Base-by-base conservation (phyloP, 2,113 vertebrate genomes). In the Euleptes europaea region DNA sequence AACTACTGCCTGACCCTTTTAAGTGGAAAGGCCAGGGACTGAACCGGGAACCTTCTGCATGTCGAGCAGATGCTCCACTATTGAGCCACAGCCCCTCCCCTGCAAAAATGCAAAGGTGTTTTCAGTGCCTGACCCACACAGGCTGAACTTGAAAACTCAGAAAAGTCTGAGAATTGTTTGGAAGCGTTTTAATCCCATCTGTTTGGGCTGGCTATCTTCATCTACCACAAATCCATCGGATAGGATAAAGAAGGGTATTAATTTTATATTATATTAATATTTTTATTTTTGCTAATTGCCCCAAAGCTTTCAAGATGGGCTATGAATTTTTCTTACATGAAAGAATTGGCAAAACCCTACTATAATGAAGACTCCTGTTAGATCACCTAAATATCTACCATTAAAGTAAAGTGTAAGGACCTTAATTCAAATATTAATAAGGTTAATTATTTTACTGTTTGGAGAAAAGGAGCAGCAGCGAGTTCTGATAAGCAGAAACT, bases 361-460 rank as follows among this genome's bases (percentile, higher is more conserved):
- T 54, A n/a, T 57, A 60, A 38, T 70, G 35, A 71, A 49, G 38
- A 3, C 47, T 44, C 26, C n/a, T n/a, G 8, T n/a, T 54, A 57
- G 42, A 57, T 17, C 44, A 60, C 70, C 75, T 12, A 71, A n/a
- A 14, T 4, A 40, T 60, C 38, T 44, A 57, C 21, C 67, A 71
- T 71, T 77, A 33, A 31, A 60, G 54, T 47, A 23, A 40, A 57
- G 15, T 19, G 14, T 38, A 40, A 51, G 33, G 47, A 42, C 28
- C 72, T 72, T 65, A 85, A 80, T 49, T 85, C 38, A 80, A 80
- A 80, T 42, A 73, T 85, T 63, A 73, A 21, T 73, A 79, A 73
- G 79, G 77, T 80, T 85, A 73, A 92, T 88, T 95, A 35, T 88
- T 54, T 77, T 87, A 83, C 19, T 91, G 88, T 87, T 92, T 82